Evolutionary conservation across 2,797 vertebrate genomes (phyloP).

Genomic region (Phalanger gymnotis): DNA sequence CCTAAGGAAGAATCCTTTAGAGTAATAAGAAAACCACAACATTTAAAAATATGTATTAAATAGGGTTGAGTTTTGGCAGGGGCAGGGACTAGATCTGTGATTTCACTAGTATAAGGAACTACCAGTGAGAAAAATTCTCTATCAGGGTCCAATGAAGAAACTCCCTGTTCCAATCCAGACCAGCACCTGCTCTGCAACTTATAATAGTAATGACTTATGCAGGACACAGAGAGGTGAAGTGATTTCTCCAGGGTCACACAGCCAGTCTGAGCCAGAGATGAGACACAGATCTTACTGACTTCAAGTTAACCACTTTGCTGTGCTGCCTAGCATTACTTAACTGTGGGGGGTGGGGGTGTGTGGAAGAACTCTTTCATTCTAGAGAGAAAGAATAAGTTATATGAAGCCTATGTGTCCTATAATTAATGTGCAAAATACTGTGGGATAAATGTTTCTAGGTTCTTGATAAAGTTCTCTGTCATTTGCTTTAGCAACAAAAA

Average conservation of each 20-base stretch:
- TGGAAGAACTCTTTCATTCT: conserved; percentile 17
- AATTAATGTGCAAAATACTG: conserved; percentile 6
- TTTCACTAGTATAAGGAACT: background rate
- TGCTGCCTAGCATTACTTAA: background rate
- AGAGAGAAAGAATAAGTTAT: background rate
- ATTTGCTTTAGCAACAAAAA: conserved; percentile 6
- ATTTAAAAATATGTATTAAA: background rate
- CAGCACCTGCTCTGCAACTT: background rate
- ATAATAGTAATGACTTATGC: background rate
- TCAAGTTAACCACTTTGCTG: background rate
- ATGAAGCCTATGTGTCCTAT: background rate
- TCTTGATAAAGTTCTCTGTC: background rate
- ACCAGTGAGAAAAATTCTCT: background rate
- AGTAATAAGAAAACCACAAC: background rate
- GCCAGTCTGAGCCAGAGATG: background rate
- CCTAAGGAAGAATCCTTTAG: no score
- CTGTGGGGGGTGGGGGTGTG: background rate
- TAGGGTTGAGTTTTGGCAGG: background rate
- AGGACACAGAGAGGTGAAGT: background rate
- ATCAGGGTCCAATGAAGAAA: background rate
- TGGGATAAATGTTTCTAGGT: background rate
- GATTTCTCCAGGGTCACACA: background rate
- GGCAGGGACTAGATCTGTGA: background rate
- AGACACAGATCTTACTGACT: background rate
- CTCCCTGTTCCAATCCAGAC: background rate